Evolutionary conservation across 2,888 invertebrate genomes (phyloP).

Genomic region (Sarcophaga subvicina): DNA sequence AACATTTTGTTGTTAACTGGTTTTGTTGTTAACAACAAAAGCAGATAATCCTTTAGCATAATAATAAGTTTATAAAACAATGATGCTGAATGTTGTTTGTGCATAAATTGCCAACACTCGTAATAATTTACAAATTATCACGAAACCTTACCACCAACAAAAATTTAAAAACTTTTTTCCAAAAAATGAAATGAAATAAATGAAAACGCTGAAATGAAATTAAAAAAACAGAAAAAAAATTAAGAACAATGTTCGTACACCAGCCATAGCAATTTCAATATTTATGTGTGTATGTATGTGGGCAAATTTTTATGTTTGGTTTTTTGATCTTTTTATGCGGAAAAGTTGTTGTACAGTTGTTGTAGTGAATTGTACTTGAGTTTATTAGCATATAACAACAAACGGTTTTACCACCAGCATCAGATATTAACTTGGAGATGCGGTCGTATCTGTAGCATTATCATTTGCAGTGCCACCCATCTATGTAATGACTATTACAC

Average conservation of each 20-base stretch:
- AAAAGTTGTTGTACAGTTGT: constrained; percentile 56
- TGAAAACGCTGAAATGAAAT: constrained; percentile 28
- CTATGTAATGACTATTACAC: constrained; percentile 40
- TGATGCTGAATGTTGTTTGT: constrained; percentile 63
- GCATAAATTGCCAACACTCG: constrained; percentile 69
- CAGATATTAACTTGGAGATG: constrained; percentile 26
- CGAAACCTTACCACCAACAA: constrained; percentile 54
- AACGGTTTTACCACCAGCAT: constrained; percentile 49
- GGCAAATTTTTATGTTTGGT: constrained; percentile 10
- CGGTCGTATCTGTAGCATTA: constrained; percentile 51
- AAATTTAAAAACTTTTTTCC: constrained; percentile 32
- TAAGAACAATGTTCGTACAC: constrained; percentile 29
- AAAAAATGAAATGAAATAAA: not conserved
- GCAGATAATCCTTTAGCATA: constrained; percentile 67
- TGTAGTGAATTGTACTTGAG: constrained; percentile 62
- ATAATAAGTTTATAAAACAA: constrained; percentile 68
- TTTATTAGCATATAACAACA: constrained; percentile 68
- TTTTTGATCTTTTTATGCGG: constrained; percentile 27
- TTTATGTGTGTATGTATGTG: constrained; percentile 21
- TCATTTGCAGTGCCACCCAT: constrained; percentile 56
- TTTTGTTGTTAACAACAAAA: constrained; percentile 68
- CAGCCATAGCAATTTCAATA: constrained; percentile 46
- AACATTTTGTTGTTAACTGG: constrained; percentile 48
- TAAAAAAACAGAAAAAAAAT: not conserved
- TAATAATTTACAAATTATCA: constrained; percentile 69